Evolutionary conservation across 1,140 invertebrate genomes (phyloP).

Genomic region (Spodoptera litura): DNA sequence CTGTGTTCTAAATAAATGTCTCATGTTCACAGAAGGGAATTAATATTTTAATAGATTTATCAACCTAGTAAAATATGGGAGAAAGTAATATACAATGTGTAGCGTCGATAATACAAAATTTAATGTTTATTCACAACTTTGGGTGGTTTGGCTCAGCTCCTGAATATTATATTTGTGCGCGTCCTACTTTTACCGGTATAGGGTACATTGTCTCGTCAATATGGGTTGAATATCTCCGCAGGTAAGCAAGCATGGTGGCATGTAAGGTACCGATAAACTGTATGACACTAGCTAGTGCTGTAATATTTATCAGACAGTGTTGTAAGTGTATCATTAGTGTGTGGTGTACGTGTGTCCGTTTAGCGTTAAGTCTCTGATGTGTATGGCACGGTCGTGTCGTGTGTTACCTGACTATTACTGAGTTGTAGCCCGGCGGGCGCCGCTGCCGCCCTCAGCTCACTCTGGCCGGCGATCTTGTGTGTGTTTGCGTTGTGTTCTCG

Average conservation of each 20-base stretch:
- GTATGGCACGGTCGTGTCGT: constrained; percentile 48
- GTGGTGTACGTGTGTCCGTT: constrained; percentile 2
- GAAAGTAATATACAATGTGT: too few relatives aligned
- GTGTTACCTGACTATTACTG: constrained; percentile 69
- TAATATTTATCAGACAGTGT: neutral
- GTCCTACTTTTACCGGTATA: constrained; percentile 14
- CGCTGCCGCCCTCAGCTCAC: constrained; percentile 69
- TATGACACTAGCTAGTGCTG: neutral
- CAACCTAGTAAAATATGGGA: too few relatives aligned
- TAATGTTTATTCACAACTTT: too few relatives aligned
- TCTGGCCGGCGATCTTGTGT: constrained; percentile 84
- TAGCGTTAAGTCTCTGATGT: constrained; percentile 19
- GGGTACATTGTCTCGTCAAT: constrained; percentile 23
- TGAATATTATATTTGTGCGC: constrained; percentile 5
- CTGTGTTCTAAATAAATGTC: too few relatives aligned
- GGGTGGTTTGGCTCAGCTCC: constrained; percentile 7
- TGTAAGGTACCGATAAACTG: constrained; percentile 6
- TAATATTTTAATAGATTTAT: neutral
- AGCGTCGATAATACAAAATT: too few relatives aligned
- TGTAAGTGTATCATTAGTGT: constrained; percentile 3
- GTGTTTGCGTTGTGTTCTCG: constrained; percentile 78
- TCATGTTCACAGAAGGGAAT: too few relatives aligned
- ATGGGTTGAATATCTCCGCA: constrained; percentile 16
- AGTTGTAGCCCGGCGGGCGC: constrained; percentile 72
- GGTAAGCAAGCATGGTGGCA: constrained; percentile 46